A percentile compares a stretch with the other conserved stretches of the same genome.
These are phyloP conservation scores for Neopelma chrysocephalum DNA, from an alignment of 2,797 vertebrate species.

Conservation along the genomic window DNA sequence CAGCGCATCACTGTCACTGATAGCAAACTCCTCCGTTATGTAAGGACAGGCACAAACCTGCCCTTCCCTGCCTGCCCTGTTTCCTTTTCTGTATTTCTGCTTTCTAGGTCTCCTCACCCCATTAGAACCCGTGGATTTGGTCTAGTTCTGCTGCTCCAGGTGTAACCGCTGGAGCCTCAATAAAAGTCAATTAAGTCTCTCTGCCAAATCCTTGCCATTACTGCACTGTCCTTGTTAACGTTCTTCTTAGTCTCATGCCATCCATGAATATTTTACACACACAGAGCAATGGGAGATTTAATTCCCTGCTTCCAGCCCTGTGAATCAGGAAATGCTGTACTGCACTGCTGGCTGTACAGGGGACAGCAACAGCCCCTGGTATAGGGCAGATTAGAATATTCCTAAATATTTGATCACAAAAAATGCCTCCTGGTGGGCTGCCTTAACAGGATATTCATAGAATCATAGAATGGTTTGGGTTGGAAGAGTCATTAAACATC, in stretches of 20 bases:
- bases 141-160: background rate
- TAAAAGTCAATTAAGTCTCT: background rate
- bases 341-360: rapidly evolving
- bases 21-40: rapidly evolving
- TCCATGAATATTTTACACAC: rapidly evolving
- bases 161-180: background rate
- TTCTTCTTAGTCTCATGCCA: background rate
- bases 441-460: rapidly evolving
- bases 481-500: background rate
- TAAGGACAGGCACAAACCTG: background rate
- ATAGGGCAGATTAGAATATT: background rate
- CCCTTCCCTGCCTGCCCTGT: background rate
- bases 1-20: rapidly evolving
- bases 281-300: rapidly evolving
- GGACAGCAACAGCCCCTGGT: rapidly evolving
- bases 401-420: background rate
- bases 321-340: background rate
- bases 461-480: background rate
- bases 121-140: background rate
- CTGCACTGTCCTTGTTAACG: background rate
- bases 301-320: background rate
- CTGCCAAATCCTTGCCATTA: background rate
- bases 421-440: background rate
- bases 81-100: conserved; percentile 35
- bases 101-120: conserved; percentile 33